A percentile compares a stretch with the other conserved stretches of the same genome.
These are phyloP conservation scores for Odontomachus brunneus DNA, from an alignment of 1,140 invertebrate genomes.

Conservation along the genomic window DNA sequence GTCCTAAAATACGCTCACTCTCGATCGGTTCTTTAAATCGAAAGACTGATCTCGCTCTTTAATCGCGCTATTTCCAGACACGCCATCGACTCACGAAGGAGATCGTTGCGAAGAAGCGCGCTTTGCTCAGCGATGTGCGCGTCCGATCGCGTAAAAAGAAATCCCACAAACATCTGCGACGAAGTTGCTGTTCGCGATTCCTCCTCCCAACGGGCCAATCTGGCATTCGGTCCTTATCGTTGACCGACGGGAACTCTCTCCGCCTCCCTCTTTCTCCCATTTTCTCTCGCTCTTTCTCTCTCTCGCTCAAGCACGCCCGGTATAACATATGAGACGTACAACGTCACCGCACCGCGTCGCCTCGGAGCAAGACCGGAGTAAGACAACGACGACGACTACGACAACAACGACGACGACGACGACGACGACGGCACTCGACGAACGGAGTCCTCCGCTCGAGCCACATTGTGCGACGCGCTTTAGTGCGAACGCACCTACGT, in stretches of 20 bases:
- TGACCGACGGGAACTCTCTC: slow-evolving; percentile 54
- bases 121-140: not conserved
- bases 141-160: not conserved
- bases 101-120: not conserved
- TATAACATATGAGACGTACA: slow-evolving; percentile 11
- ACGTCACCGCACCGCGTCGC: too few relatives aligned
- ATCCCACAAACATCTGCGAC: slow-evolving; percentile 7
- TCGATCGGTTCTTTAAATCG: too few relatives aligned
- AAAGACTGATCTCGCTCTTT: too few relatives aligned
- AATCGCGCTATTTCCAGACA: too few relatives aligned
- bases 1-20: too few relatives aligned
- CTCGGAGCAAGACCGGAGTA: too few relatives aligned
- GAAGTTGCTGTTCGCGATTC: not conserved
- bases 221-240: slow-evolving; percentile 69
- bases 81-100: too few relatives aligned
- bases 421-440: not conserved
- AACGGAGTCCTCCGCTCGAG: slow-evolving; percentile 15
- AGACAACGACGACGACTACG: too few relatives aligned
- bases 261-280: too few relatives aligned
- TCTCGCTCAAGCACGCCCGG: slow-evolving; percentile 39
- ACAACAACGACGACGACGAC: too few relatives aligned
- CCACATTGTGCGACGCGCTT: slow-evolving; percentile 53
- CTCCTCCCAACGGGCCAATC: slow-evolving; percentile 64
- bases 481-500: slow-evolving; percentile 56
- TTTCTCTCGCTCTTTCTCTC: too few relatives aligned